Percentiles rank a stretch among this genome's conserved stretches.
Conservation (phyloP, 35 echinoderm and acorn worm species). For the Ophiothrix spiculata region DNA sequence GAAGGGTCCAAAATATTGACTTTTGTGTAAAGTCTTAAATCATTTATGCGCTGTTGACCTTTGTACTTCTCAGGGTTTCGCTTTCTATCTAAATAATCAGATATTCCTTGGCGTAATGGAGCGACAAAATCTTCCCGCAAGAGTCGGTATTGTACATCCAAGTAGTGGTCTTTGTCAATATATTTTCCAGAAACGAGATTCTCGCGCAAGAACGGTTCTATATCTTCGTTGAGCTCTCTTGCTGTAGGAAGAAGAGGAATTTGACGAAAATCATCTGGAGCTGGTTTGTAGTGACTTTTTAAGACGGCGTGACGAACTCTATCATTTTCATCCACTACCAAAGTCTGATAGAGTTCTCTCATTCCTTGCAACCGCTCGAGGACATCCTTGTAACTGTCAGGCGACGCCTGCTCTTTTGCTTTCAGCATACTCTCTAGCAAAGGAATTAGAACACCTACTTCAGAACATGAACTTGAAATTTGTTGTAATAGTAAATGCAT, state of each 20-base stretch:
- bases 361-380: too few species aligned
- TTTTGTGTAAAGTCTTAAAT: slow-evolving; percentile 55
- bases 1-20: background rate
- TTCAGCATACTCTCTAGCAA: too few species aligned
- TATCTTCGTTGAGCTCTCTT: slow-evolving; percentile 14
- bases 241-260: slow-evolving; percentile 42
- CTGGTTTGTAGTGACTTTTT: too few species aligned
- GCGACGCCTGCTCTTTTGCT: background rate
- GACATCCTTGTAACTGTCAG: too few species aligned
- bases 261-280: slow-evolving; percentile 73
- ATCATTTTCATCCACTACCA: too few species aligned
- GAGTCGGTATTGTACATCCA: slow-evolving; percentile 70
- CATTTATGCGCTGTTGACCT: slow-evolving; percentile 33
- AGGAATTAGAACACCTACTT: too few species aligned
- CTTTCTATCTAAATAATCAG: slow-evolving; percentile 23
- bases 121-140: slow-evolving; percentile 64
- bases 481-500: too few species aligned
- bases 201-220: slow-evolving; percentile 46
- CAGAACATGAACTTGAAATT: too few species aligned
- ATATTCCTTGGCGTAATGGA: slow-evolving; percentile 54
- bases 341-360: too few species aligned
- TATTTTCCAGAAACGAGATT: slow-evolving; percentile 49
- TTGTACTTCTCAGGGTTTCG: background rate
- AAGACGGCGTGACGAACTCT: too few species aligned
- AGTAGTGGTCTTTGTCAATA: slow-evolving; percentile 39